Evolutionary conservation across 2,113 vertebrate genomes (phyloP).

Genomic region (Syrmaticus mikado): DNA sequence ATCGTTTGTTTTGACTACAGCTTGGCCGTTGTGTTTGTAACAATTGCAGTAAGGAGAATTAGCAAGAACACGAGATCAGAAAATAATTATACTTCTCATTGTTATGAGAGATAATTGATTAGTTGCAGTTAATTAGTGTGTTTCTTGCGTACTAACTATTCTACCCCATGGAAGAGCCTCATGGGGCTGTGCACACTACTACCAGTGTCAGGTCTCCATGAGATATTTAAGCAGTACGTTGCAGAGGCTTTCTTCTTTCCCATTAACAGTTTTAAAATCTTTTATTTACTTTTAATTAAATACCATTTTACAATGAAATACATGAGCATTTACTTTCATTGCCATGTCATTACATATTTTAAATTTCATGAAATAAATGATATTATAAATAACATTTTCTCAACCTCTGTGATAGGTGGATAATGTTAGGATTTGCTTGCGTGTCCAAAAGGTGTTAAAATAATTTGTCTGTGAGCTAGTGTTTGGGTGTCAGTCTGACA

Average conservation of each 20-base stretch:
- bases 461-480: background rate
- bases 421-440: background rate
- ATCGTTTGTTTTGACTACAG: background rate
- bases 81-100: conserved; percentile 10
- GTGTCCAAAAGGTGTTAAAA: background rate
- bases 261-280: background rate
- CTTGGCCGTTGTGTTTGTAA: background rate
- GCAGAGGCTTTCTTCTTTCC: background rate
- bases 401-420: background rate
- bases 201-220: background rate
- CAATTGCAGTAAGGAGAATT: conserved; percentile 5
- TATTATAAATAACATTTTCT: background rate
- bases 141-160: background rate
- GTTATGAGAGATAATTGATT: conserved; percentile 35
- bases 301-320: background rate
- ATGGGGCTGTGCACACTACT: background rate
- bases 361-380: background rate
- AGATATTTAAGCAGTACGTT: background rate
- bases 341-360: background rate
- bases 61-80: background rate
- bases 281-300: background rate
- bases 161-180: background rate
- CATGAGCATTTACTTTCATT: background rate
- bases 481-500: background rate
- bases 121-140: conserved; percentile 38